Base-by-base conservation (phyloP, 2,888 invertebrate species). In the Microplitis deprimator region DNA sequence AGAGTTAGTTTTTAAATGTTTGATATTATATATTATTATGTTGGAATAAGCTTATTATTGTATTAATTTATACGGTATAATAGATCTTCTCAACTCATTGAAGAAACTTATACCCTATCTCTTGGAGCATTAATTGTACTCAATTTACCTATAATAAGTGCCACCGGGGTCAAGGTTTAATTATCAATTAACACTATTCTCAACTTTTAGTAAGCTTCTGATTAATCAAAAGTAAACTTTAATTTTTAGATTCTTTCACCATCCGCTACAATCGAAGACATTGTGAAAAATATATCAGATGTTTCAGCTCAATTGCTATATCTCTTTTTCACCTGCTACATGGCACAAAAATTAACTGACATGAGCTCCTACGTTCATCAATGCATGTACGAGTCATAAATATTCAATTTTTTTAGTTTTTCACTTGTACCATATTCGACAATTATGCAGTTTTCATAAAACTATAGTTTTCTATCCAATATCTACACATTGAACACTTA, bases 51-150 rank as follows among this genome's bases (percentile, higher is more conserved):
- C 10, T 10, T 50, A 50, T 17, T 8, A 16, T 71, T 59, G 6
- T 29, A 29, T 29, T 29, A 29, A 29, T 29, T 29, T 29, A 29
- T 4, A 29, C 29, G 29, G 2, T 29, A 29, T 29, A 29, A 29
- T 29, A 71, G 71, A 71, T 71, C 61, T 16, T 60, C 71, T 39
- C 5, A 71, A 7, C 62, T 71, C 8, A n/a, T 71, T 16, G 71
- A 71, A 13, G 39, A 59, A 5, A 16, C n/a, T 13, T 71, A 61
- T n/a, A 40, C 40, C 6, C 39, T 60, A 61, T 17, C 38, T n/a
- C 39, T 71, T 39, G 71, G 62, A 16, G 71, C 61, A 2, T 29
- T 62, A 16, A 39, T 39, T 38, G 39, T 8, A 13, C 4, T 71
- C 10, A 71, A 62, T 62, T 16, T 62, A 40, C 16, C 38, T 5